Conservation (phyloP, 2,113 vertebrate species). For the Myotis davidii region DNA sequence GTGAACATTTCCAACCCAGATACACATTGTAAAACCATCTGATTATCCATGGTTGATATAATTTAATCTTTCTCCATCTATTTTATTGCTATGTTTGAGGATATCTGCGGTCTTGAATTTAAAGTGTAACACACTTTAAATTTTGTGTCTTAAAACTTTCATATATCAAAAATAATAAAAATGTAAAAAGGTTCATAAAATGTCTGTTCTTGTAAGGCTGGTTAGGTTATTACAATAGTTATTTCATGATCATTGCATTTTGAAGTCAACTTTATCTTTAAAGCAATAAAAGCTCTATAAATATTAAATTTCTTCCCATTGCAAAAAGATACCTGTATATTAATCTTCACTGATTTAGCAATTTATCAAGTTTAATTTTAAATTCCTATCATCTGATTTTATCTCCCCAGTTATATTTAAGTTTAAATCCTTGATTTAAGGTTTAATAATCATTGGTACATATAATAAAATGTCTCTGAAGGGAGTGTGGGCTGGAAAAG, state of each 20-base stretch:
- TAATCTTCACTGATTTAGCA: conserved; percentile 42
- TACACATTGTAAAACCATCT: conserved; percentile 59
- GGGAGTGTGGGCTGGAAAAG: background rate
- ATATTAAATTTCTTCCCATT: background rate
- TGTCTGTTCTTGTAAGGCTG: background rate
- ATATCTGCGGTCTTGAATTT: conserved; percentile 15
- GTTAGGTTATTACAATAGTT: conserved; percentile 47
- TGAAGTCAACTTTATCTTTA: conserved; percentile 47
- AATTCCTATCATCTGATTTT: background rate
- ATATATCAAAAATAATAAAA: conserved; percentile 51
- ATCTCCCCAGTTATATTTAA: conserved; percentile 53
- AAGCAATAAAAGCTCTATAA: conserved; percentile 40
- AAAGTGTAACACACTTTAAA: conserved; percentile 46
- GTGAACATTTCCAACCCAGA: conserved; percentile 45
- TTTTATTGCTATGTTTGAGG: conserved; percentile 53
- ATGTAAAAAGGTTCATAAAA: conserved; percentile 49
- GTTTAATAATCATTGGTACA: background rate
- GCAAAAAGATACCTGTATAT: background rate
- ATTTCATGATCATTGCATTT: conserved; percentile 63
- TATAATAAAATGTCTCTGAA: background rate
- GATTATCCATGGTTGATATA: conserved; percentile 47
- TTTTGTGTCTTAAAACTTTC: conserved; percentile 56
- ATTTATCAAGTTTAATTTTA: conserved; percentile 68
- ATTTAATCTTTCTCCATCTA: conserved; percentile 69
- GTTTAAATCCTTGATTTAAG: background rate